Evolutionary conservation across 1,140 invertebrate genomes (phyloP), one percentile per base, ranked within the genome.

Genomic region (Apis dorsata): DNA sequence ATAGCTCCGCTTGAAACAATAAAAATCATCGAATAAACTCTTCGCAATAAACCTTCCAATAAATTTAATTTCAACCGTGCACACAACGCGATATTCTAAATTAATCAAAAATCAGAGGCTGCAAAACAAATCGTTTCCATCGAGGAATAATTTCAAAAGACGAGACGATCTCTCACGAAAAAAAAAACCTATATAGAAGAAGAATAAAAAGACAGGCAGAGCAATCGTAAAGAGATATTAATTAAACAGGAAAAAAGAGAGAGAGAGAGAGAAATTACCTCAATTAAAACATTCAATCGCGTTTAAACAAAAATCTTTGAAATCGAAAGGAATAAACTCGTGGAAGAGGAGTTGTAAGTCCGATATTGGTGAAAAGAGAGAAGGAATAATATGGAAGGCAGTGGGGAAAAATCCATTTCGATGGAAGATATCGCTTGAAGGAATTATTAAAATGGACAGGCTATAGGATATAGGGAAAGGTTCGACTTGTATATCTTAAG

Each of bases 401-500:
- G 62, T 19, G 8, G 17, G 62, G 24, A 65, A 24, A 65, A n/a
- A 81, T 77, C 73, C 24, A 24, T 81, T 81, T 60, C 55, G n/a
- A 49, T n/a, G 5, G 24, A n/a, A 53, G 49, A 28, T 71, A 70
- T 55, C 68, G 21, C 34, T 79, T 21, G 76, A 10, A 59, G 81
- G 73, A 84, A 87, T 86, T 86, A 86, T 87, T 87, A 87, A 87
- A 86, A 57, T 78, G 63, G 60, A 86, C 71, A 79, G 80, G 65
- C 65, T 71, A 79, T 72, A 24, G 73, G 53, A 69, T 86, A 57
- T 71, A 63, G 60, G 55, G 63, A 60, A 72, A 63, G 51, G 66
- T 86, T 74, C 68, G 69, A 79, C 59, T 84, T 74, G 81, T 83
- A 76, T 78, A 75, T 81, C 62, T 78, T 74, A 79, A 81, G 62